Evolutionary conservation across 2,797 vertebrate genomes (phyloP).

Genomic region (Bradypodion pumilum): DNA sequence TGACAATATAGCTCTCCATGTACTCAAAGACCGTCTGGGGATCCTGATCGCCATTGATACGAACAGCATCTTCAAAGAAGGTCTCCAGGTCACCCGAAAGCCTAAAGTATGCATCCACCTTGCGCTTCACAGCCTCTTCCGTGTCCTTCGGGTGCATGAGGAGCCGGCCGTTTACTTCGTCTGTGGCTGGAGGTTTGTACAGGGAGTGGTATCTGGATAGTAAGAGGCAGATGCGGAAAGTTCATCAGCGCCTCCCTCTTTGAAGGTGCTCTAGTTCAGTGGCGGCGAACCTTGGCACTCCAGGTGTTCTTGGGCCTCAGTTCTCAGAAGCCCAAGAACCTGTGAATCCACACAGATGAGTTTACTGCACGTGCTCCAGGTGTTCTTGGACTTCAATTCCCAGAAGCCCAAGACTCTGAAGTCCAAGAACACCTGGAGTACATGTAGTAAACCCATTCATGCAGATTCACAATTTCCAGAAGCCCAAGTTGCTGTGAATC

Average conservation of each 20-base stretch:
- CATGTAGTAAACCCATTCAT: no score
- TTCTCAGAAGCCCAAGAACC: no score
- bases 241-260: neutral
- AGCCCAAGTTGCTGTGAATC: no score
- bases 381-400: no score
- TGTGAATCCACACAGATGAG: no score
- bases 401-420: no score
- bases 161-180: slow-evolving; percentile 80
- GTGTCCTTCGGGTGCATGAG: slow-evolving; percentile 78
- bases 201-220: slow-evolving; percentile 82
- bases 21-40: slow-evolving; percentile 84
- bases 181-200: slow-evolving; percentile 79
- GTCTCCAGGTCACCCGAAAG: slow-evolving; percentile 71
- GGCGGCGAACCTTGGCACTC: neutral
- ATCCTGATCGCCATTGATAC: slow-evolving; percentile 87
- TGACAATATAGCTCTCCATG: slow-evolving; percentile 83
- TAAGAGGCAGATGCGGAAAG: neutral
- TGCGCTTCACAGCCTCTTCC: slow-evolving; percentile 62
- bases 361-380: no score
- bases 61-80: slow-evolving; percentile 78
- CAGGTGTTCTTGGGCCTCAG: no score
- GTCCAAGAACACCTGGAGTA: no score
- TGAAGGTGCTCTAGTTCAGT: neutral
- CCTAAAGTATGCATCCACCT: slow-evolving; percentile 73
- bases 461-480: no score